Conservation (phyloP, 2,113 vertebrate species). For the Bubo bubo region DNA sequence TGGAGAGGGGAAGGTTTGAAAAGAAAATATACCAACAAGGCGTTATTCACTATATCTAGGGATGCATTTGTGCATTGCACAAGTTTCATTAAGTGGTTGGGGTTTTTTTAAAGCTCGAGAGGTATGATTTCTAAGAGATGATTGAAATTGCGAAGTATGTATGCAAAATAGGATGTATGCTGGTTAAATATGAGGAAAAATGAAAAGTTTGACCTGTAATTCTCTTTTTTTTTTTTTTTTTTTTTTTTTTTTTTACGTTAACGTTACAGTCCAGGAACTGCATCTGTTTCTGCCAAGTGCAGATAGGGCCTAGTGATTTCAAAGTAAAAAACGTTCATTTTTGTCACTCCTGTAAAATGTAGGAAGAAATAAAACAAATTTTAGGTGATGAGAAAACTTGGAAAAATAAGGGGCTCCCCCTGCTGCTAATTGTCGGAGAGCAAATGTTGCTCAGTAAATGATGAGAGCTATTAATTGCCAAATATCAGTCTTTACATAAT, state of each 20-base stretch:
- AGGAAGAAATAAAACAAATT: not conserved
- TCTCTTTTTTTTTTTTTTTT: not conserved
- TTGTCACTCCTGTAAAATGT: not conserved
- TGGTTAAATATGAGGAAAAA: not conserved
- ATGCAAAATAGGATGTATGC: not conserved
- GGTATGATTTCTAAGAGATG: not conserved
- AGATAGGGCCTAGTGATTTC: not conserved
- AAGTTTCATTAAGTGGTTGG: not conserved
- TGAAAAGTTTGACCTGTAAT: not conserved
- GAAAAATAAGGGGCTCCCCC: conserved; percentile 27
- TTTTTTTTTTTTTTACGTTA: not conserved
- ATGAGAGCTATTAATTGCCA: not conserved
- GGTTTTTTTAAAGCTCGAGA: not conserved
- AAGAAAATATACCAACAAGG: not conserved
- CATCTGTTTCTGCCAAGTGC: not conserved
- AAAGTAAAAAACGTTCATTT: not conserved
- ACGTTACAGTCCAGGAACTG: not conserved
- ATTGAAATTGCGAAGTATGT: not conserved
- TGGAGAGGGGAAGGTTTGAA: not conserved
- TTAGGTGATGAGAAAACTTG: not conserved
- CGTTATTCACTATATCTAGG: not conserved
- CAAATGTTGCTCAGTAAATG: not conserved
- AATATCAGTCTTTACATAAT: not conserved
- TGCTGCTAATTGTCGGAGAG: not conserved
- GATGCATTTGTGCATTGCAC: not conserved